Base-by-base conservation (phyloP, 2,797 vertebrate genomes). In the Pangasius mekongensis region DNA sequence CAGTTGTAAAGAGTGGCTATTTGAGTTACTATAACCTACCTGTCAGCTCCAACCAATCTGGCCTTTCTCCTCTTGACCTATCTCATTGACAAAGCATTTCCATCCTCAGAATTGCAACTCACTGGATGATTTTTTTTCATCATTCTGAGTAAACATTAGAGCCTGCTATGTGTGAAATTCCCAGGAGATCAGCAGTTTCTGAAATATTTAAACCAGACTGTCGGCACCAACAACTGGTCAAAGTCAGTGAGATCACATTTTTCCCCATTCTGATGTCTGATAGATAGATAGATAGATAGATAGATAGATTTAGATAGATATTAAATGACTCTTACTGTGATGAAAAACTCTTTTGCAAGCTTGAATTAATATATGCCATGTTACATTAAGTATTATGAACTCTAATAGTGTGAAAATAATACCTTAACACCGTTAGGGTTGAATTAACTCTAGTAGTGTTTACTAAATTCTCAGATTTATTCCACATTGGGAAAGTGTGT, bases 401-500 rank as follows among this genome's bases (percentile, higher is more conserved):
- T 43, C 20, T 71, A 43, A 71, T 22, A 47, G 71, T 33, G 13
- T 67, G 30, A 33, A 67, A 67, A 33, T 67, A 33, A 67, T 16
- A 16, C 13, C 5, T 67, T 69, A 36, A 36, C 66, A 43, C 9
- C 5, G 16, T 60, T 6, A 81, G 33, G 20, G 54, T 36, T 58
- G 30, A 80, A 80, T 81, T 5, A 58, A 36, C 30, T 58, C 77
- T 58, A 24, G 54, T 11, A 58, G 4, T 58, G 22, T 81, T 81
- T 81, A 36, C 30, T 36, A 58, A 49, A 77, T 77, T 77, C 27
- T 77, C 5, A 18, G 27, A 77, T 54, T 54, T 77, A 52, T 77
- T 78, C n/a, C 49, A 54, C 76, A 54, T 47, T 52, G 62, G 80
- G 86, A 78, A 90, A 58, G 66, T 69, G 49, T 86, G 39, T 76